Percentiles rank a stretch among this genome's conserved stretches.
Conservation (phyloP, 2,888 invertebrate species). For the Eupithecia inturbata region DNA sequence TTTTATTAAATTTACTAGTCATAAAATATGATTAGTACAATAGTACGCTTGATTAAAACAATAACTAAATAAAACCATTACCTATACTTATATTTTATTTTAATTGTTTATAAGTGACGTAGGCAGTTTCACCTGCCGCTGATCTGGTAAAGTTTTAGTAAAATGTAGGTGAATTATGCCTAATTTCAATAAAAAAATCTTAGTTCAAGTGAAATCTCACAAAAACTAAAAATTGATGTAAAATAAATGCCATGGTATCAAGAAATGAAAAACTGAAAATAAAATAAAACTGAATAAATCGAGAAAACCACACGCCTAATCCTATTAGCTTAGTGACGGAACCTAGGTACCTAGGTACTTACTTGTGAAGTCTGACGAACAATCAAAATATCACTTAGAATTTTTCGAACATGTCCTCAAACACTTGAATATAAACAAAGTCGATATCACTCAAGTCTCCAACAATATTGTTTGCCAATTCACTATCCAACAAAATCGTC, state of each 20-base stretch:
- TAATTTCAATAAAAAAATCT: not conserved
- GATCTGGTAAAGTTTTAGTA: not conserved
- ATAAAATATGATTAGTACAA: not conserved
- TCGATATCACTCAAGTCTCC: constrained; percentile 60
- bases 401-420: constrained; percentile 59
- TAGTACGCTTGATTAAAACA: not conserved
- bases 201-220: not conserved
- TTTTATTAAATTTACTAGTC: not conserved
- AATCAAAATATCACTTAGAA: constrained; percentile 55
- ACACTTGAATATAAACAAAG: constrained; percentile 57
- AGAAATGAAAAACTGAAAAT: not conserved
- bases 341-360: constrained; percentile 54
- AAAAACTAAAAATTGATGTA: not conserved
- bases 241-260: constrained; percentile 14
- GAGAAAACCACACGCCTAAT: constrained; percentile 14
- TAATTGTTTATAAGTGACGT: not conserved
- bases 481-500: constrained; percentile 61
- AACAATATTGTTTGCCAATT: constrained; percentile 54
- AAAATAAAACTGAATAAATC: not conserved
- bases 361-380: constrained; percentile 55
- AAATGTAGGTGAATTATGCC: not conserved
- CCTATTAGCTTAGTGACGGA: constrained; percentile 14
- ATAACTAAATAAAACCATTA: not conserved
- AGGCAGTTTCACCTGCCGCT: no score
- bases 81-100: not conserved